These are phyloP conservation scores for Sardinella longiceps DNA, from an alignment of 2,797 vertebrate species.

Conservation along the genomic window DNA sequence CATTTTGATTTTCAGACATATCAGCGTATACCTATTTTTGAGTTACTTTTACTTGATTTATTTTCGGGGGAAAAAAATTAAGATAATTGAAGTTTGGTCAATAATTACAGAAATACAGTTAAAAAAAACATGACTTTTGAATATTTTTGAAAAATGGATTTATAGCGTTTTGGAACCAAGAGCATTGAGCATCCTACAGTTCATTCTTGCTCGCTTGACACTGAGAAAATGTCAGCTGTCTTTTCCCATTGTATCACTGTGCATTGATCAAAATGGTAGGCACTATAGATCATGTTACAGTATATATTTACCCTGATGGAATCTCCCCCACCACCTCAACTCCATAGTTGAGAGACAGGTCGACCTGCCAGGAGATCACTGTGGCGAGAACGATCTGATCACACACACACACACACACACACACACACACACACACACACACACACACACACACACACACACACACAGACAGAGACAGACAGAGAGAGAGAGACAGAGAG, in stretches of 20 bases:
- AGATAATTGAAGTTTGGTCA: too few relatives aligned
- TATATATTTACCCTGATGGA: constrained; percentile 81
- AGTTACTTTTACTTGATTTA: too few relatives aligned
- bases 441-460: constrained; percentile 1
- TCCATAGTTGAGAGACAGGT: constrained; percentile 70
- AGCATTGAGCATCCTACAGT: not conserved
- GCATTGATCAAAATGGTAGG: not conserved
- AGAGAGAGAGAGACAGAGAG: not conserved
- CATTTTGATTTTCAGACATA: too few relatives aligned
- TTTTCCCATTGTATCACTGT: not conserved
- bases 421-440: constrained; percentile 18
- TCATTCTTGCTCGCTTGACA: not conserved
- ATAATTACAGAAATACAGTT: too few relatives aligned
- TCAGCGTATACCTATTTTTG: too few relatives aligned
- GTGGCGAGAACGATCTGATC: constrained; percentile 83
- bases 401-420: not conserved
- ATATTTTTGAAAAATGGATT: too few relatives aligned
- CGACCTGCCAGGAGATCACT: constrained; percentile 79
- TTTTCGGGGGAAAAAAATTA: too few relatives aligned
- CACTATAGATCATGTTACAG: not conserved
- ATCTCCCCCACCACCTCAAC: constrained; percentile 87
- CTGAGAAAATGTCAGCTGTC: not conserved
- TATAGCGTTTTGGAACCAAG: too few relatives aligned
- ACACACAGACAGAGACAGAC: not conserved
- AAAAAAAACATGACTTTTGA: too few relatives aligned